Evolutionary conservation across 1,140 invertebrate species (phyloP), one percentile per base, ranked within the genome.

Genomic region (Neodiprion pinetum): DNA sequence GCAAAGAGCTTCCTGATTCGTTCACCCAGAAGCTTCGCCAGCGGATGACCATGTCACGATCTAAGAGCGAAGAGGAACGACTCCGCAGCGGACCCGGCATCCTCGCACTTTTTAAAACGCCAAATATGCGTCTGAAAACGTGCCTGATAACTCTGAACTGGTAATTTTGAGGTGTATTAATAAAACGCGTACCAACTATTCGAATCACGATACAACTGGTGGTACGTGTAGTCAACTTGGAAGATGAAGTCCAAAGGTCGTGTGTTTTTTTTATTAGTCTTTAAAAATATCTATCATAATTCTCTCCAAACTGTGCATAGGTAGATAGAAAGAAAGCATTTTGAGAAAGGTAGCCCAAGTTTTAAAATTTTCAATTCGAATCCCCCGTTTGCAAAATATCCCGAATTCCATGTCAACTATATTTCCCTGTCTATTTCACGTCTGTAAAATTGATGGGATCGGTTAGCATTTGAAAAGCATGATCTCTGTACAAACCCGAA

Each of bases 71-170:
- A 80, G 90, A 92, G 79, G 86, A 91, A 79, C 87, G 90, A 84
- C 78, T 91, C 73, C 85, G 91, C 23, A 90, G 89, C 80, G 89
- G 91, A 71, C 91, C 92, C 7, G 94, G 94, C 28, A 91, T 95
- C 2, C 89, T 91, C 61, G 92, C 94, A 66, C 88, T 96, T 2
- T 96, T 94, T 79, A 90, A 90, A 78, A 96, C 95, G 0, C 95
- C 96, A 0, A 97, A 97, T 85, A 95, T 97, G 94, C 88, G 95
- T 71, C 86, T 96, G 1, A 93, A 92, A 80, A 92, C 91, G 0
- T 87, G 89, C 23, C 83, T 92, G 11, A 90, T 92, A 23, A 91
- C 91, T 14, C 84, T 92, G 66, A 91, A 92, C 75, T 92, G 91
- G 91, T 92, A 80, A 83, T 78, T 78, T 72, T 71, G 28, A 40